Evolutionary conservation across 2,888 invertebrate genomes (phyloP).

Genomic region (Orthosia cruda): DNA sequence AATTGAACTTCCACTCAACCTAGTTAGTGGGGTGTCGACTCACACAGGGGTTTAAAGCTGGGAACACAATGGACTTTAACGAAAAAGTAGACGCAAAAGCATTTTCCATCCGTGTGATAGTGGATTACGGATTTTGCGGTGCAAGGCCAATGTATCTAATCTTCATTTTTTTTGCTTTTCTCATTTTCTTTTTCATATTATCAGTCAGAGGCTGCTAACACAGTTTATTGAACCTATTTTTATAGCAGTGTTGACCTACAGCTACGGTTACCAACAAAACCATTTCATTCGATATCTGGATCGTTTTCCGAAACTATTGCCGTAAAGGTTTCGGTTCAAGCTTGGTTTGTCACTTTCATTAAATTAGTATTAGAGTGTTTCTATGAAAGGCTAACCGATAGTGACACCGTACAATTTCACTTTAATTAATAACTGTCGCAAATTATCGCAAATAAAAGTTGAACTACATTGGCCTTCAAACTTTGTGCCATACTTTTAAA

Average conservation of each 20-base stretch:
- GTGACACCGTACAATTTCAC: neutral
- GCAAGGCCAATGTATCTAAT: neutral
- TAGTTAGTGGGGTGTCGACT: constrained; percentile 74
- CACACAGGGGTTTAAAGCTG: constrained; percentile 54
- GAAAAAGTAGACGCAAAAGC: constrained; percentile 8
- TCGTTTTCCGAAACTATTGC: constrained; percentile 14
- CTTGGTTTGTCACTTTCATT: constrained; percentile 15
- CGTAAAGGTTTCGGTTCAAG: neutral
- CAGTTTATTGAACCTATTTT: neutral
- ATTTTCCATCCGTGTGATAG: neutral
- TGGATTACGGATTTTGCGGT: constrained; percentile 6
- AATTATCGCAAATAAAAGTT: neutral
- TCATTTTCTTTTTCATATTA: neutral
- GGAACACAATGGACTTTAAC: constrained; percentile 30
- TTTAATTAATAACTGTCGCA: constrained; percentile 11
- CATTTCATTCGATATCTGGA: constrained; percentile 1
- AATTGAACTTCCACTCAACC: constrained; percentile 82
- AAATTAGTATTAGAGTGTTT: constrained; percentile 4
- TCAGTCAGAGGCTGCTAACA: neutral
- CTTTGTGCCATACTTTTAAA: too few relatives aligned
- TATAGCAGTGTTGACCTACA: neutral
- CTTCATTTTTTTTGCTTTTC: constrained; percentile 6
- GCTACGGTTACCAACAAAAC: neutral
- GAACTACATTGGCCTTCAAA: neutral
- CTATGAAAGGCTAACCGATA: neutral